Base-by-base conservation (phyloP, 2,113 vertebrate species). In the Marmota monax region DNA sequence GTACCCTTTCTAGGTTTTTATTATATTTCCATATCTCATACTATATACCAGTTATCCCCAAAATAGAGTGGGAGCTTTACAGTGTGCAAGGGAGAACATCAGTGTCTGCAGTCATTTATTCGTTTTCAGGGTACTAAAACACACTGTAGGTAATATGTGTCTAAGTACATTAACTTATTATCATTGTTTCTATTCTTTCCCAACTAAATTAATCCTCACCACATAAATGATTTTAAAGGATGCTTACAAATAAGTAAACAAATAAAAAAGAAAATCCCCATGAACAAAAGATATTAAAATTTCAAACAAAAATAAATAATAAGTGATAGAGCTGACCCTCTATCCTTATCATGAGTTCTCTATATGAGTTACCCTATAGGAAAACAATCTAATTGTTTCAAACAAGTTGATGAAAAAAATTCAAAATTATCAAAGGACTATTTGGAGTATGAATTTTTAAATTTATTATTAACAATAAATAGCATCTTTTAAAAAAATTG, bases 341-440 rank as follows among this genome's bases (percentile, higher is more conserved):
- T 93, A 79, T 45, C 61, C 23, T 45, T 84, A 78, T 56, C 39
- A 73, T 48, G 32, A 91, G 27, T 51, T 58, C 5, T 58, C 56
- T 45, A 45, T 58, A 58, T 58, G 56, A 58, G 17, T 58, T 73
- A 56, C n/a, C 45, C 83, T 77, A 70, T 29, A 87, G 2, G 42
- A 97, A 97, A 83, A 82, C 27, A 87, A 92, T 48, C 70, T 84
- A 90, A 78, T 9, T 74, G 39, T 61, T 91, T 79, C 70, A 93
- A 97, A 95, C 20, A 95, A 72, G 14, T 32, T 51, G 4, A 34
- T 29, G 22, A 37, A 65, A 58, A 93, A 83, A 74, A 56, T 84
- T 93, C 53, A 93, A 93, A 96, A 39, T 61, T 78, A 93, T 39
- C 39, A 92, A 85, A 74, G 6, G 56, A 58, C 56, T 4, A 58